Evolutionary conservation across 1,140 invertebrate genomes (phyloP).

Genomic region (Antheraea pernyi): DNA sequence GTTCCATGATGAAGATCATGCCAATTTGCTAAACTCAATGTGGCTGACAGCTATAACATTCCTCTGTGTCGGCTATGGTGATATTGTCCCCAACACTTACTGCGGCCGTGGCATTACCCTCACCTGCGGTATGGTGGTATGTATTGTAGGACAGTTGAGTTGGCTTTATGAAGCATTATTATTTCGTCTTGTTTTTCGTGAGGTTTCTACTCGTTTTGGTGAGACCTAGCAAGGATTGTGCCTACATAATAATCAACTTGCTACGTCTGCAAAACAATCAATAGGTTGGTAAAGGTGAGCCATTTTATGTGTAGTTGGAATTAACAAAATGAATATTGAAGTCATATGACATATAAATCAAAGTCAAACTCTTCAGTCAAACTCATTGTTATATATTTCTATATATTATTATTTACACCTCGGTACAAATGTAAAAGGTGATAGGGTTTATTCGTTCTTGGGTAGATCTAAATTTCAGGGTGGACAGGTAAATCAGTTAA

Average conservation of each 20-base stretch:
- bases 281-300: slow-evolving; percentile 75
- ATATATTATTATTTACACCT: background rate
- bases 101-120: slow-evolving; percentile 95
- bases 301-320: slow-evolving; percentile 71
- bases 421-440: background rate
- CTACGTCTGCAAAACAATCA: slow-evolving; percentile 47
- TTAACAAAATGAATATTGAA: slow-evolving; percentile 47
- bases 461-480: slow-evolving; percentile 25
- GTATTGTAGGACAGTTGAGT: slow-evolving; percentile 76
- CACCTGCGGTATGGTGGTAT: slow-evolving; percentile 95
- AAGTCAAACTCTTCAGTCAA: slow-evolving; percentile 75
- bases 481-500: slow-evolving; percentile 45
- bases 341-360: slow-evolving; percentile 61
- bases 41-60: slow-evolving; percentile 96
- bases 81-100: slow-evolving; percentile 97
- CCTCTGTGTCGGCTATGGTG: slow-evolving; percentile 89
- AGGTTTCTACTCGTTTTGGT: slow-evolving; percentile 29
- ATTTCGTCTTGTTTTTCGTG: slow-evolving; percentile 13
- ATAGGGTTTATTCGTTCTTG: slow-evolving; percentile 21
- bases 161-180: slow-evolving; percentile 22
- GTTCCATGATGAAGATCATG: slow-evolving; percentile 93
- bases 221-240: slow-evolving; percentile 47
- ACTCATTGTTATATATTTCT: slow-evolving; percentile 11
- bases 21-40: slow-evolving; percentile 95
- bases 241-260: slow-evolving; percentile 34